These are phyloP conservation scores for Ornithoptera alexandrae DNA, from an alignment of 2,888 invertebrate genomes.

Conservation along the genomic window DNA sequence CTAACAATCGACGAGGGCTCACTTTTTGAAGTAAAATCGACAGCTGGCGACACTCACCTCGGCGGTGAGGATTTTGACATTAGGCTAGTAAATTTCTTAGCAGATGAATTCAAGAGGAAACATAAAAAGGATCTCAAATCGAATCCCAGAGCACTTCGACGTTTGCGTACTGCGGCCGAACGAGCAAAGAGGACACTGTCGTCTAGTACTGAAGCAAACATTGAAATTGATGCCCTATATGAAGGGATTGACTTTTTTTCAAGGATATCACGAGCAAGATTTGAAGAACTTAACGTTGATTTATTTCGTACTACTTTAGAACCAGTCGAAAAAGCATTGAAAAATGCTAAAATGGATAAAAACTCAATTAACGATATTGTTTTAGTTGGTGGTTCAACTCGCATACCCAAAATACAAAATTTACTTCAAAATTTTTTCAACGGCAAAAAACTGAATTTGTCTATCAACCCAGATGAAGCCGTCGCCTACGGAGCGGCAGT, in stretches of 20 bases:
- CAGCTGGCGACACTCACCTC: conserved; percentile 91
- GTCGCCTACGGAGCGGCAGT: conserved; percentile 89
- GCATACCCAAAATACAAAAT: conserved; percentile 89
- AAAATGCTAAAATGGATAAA: conserved; percentile 89
- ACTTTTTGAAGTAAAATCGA: conserved; percentile 89
- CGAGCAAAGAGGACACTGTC: conserved; percentile 87
- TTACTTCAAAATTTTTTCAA: conserved; percentile 87
- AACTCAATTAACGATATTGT: conserved; percentile 87
- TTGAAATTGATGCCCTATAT: conserved; percentile 87
- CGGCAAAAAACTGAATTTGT: conserved; percentile 85
- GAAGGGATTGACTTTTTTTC: conserved; percentile 86
- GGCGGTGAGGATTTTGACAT: conserved; percentile 88
- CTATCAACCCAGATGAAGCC: conserved; percentile 90
- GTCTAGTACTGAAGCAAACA: conserved; percentile 86
- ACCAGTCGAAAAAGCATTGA: conserved; percentile 88
- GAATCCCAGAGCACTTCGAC: conserved; percentile 83
- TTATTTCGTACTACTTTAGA: conserved; percentile 85
- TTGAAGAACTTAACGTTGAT: conserved; percentile 87
- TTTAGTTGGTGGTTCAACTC: conserved; percentile 89
- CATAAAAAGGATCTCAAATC: conserved; percentile 83
- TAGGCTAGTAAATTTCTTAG: conserved; percentile 82
- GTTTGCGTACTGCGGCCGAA: conserved; percentile 87
- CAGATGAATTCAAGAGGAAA: conserved; percentile 86
- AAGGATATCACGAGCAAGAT: conserved; percentile 85
- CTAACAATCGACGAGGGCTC: conserved; percentile 89